A percentile compares a stretch with the other conserved stretches of the same genome.
Conservation (phyloP, 2,113 vertebrate species). For the Columba janthina region DNA sequence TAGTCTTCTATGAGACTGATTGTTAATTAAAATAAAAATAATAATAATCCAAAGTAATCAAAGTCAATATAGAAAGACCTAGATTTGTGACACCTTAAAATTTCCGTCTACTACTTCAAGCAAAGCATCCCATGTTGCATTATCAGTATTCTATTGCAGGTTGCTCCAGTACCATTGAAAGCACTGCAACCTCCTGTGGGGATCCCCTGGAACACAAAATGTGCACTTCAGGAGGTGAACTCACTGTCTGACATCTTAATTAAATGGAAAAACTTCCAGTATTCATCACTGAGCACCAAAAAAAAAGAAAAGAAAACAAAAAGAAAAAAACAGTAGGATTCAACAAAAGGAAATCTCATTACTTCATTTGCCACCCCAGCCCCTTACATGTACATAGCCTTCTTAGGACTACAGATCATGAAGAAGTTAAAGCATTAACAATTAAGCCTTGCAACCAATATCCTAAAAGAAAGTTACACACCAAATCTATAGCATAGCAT, state of each 20-base stretch:
- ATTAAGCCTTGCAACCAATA: background rate
- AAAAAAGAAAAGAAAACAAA: no score
- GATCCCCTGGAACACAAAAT: background rate
- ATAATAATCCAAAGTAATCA: background rate
- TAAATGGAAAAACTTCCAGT: background rate
- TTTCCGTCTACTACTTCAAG: background rate
- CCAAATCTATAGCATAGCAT: background rate
- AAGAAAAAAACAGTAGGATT: background rate
- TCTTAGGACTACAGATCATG: background rate
- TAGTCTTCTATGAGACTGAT: background rate
- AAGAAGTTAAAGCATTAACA: background rate
- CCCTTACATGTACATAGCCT: background rate
- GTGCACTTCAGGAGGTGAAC: background rate
- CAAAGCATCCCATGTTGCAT: background rate
- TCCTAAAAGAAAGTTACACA: background rate
- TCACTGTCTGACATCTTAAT: background rate
- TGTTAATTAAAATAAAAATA: background rate
- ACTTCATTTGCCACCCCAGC: background rate
- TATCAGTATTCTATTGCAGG: background rate
- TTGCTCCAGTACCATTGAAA: background rate
- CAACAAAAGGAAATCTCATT: background rate
- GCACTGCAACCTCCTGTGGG: background rate
- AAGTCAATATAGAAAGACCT: background rate
- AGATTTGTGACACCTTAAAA: background rate
- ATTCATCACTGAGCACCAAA: rapidly evolving